Conservation (phyloP, 2,888 invertebrate genomes). For the Macropis europaea region DNA sequence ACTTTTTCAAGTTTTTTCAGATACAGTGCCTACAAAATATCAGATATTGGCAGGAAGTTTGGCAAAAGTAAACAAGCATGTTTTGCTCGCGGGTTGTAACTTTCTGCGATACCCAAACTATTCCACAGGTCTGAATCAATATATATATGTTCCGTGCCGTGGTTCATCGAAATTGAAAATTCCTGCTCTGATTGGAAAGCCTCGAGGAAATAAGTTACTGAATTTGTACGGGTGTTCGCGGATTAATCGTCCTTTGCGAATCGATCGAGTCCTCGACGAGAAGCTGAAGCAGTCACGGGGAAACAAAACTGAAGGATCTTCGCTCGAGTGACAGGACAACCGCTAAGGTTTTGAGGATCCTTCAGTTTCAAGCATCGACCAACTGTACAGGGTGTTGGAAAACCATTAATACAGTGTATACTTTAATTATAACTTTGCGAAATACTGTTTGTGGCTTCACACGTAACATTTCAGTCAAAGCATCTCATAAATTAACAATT, state of each 20-base stretch:
- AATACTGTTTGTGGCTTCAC: no score
- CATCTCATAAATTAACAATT: no score
- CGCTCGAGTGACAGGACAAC: constrained; percentile 12
- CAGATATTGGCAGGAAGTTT: no score
- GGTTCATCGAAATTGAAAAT: background rate
- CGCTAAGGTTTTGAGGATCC: constrained; percentile 19
- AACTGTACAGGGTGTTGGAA: background rate
- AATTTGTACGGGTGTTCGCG: background rate
- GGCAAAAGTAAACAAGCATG: background rate
- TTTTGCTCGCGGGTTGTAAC: background rate
- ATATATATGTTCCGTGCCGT: background rate
- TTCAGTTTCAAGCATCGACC: constrained; percentile 6
- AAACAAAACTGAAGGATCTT: constrained; percentile 21
- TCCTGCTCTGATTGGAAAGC: background rate
- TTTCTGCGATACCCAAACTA: background rate
- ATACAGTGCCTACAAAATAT: no score
- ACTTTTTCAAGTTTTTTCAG: no score
- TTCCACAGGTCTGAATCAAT: background rate
- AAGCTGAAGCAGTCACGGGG: background rate
- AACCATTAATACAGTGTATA: no score
- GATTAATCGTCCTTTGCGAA: background rate
- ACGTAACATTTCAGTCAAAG: no score
- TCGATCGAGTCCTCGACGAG: background rate
- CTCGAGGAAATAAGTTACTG: background rate
- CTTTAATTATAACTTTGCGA: no score